Evolutionary conservation across 1,140 invertebrate genomes (phyloP), one percentile per base, ranked within the genome.

Genomic region (Psilanteris sp.): DNA sequence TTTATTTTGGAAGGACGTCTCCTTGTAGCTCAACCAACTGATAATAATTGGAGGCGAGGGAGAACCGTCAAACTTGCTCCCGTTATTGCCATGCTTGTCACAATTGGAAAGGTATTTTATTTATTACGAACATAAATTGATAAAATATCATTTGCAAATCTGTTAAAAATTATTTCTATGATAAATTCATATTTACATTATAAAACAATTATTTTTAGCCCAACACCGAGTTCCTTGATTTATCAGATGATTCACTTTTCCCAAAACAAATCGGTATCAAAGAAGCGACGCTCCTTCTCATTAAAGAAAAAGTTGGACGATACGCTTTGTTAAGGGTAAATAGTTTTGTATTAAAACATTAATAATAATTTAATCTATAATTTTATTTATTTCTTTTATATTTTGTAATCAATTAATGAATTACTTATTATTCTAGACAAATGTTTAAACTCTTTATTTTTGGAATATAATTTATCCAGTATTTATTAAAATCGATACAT

Each of bases 271-370:
- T 93, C 61, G 93, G 94, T 64, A 93, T 96, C 16, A 92, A 94
- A 79, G 96, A 97, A 83, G 96, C 96, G 1, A 94, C 95, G 0
- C 89, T 98, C 13, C 90, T 98, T 32, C 87, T 98, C 50, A 93
- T 97, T 9, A 93, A 96, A 85, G 96, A 97, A 85, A 98, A 97
- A 85, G 93, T 94, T 57, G 95, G 95, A 22, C 90, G 96, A 81
- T 96, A 96, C 83, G 93, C 94, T 34, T 90, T 96, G 34, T 90
- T 96, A 54, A 91, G 96, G 84, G 92, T 93, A 84, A 89, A 87
- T n/a, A 87, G 15, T 32, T 71, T 61, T 26, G 36, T 10, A 14
- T 24, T 11, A 54, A 26, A 0, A 1, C n/a, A n/a, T n/a, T n/a
- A n/a, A n/a, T n/a, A n/a, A n/a, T n/a, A n/a, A n/a, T n/a, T n/a